Evolutionary conservation across 2,888 invertebrate species (phyloP).

Genomic region (Acanthosoma haemorrhoidale): DNA sequence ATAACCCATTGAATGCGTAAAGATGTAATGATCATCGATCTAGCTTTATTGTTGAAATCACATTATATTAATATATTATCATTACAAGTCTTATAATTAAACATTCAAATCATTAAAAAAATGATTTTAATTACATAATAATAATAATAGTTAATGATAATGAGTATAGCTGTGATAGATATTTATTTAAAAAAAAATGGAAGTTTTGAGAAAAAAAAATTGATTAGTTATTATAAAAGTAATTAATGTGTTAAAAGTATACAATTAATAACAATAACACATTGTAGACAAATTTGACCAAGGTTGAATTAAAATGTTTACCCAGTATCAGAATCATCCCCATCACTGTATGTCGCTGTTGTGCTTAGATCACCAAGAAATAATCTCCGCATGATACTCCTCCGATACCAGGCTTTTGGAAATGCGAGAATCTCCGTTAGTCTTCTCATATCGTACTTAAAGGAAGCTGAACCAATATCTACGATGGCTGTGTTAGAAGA

Average conservation of each 20-base stretch:
- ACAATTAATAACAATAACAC: not conserved
- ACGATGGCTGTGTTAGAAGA: conserved; percentile 66
- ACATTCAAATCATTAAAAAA: no score
- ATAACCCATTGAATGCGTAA: no score
- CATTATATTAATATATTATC: no score
- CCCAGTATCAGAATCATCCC: conserved; percentile 39
- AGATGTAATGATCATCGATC: no score
- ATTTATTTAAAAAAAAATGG: no score
- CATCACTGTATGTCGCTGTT: conserved; percentile 47
- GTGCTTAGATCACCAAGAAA: conserved; percentile 87
- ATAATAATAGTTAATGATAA: not conserved
- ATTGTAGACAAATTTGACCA: not conserved
- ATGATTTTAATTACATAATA: not conserved
- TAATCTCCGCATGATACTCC: conserved; percentile 84
- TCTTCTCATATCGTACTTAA: conserved; percentile 97
- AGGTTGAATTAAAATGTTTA: not conserved
- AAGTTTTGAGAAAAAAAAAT: not conserved
- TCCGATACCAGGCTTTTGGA: conserved; percentile 97
- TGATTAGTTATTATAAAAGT: no score
- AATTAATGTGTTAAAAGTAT: no score
- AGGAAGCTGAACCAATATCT: conserved; percentile 91
- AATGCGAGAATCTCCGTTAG: conserved; percentile 95
- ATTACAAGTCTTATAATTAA: no score
- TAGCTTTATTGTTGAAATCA: no score
- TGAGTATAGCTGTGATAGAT: not conserved